Evolutionary conservation across 2,113 vertebrate genomes (phyloP).

Genomic region (Eira barbara): DNA sequence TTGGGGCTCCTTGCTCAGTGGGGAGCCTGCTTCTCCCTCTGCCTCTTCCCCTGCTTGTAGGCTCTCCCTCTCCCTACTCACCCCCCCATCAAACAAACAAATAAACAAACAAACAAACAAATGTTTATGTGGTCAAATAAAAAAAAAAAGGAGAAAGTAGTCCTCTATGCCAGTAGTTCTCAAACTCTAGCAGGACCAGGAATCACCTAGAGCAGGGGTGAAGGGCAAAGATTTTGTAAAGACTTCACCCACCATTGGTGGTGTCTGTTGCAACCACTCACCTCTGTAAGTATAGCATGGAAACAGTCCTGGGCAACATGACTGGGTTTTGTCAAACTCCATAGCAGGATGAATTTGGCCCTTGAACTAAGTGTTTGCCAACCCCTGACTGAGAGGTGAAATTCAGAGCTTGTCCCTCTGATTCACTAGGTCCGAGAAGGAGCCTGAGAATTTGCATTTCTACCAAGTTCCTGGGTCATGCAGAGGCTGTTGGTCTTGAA

Average conservation of each 20-base stretch:
- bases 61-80: too few relatives aligned
- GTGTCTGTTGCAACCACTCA: neutral
- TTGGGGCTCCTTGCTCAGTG: too few relatives aligned
- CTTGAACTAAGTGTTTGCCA: neutral
- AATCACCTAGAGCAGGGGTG: neutral
- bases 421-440: neutral
- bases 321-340: neutral
- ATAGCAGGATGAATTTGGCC: neutral
- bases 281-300: fast-evolving
- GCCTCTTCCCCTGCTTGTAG: too few relatives aligned
- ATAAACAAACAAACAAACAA: too few relatives aligned
- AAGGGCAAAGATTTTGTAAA: neutral
- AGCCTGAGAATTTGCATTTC: neutral
- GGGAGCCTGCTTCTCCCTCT: too few relatives aligned
- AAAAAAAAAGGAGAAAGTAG: neutral
- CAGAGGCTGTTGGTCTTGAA: neutral
- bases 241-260: fast-evolving
- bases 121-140: too few relatives aligned
- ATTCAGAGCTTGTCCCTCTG: neutral
- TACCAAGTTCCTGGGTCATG: neutral
- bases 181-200: neutral
- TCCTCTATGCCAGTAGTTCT: neutral
- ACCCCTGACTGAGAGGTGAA: neutral
- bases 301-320: neutral
- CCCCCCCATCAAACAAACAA: too few relatives aligned